Percentiles rank a stretch among this genome's conserved stretches.
Conservation (phyloP, 2,113 vertebrate species). For the Oophaga pumilio region DNA sequence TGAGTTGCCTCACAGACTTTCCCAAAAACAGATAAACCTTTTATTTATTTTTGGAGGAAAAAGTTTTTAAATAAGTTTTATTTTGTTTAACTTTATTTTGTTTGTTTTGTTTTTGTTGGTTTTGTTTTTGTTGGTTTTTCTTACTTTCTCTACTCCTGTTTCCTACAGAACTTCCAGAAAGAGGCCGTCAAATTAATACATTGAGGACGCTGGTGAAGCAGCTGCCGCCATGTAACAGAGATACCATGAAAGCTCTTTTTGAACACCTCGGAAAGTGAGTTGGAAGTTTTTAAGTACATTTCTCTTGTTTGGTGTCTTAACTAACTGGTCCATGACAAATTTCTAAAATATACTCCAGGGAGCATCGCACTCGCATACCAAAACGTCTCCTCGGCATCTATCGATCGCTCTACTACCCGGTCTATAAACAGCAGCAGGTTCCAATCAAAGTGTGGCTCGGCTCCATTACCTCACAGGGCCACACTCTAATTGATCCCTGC, state of each 20-base stretch:
- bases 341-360: constrained; percentile 12
- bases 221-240: constrained; percentile 85
- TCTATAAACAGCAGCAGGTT: constrained; percentile 54
- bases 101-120: background rate
- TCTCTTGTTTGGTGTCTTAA: background rate
- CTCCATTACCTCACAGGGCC: constrained; percentile 55
- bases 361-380: constrained; percentile 19
- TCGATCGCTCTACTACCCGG: constrained; percentile 41
- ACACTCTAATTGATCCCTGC: constrained; percentile 54
- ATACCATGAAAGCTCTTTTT: constrained; percentile 91
- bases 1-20: too few species aligned
- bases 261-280: constrained; percentile 87
- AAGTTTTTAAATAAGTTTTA: background rate
- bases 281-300: background rate
- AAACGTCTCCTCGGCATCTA: constrained; percentile 33
- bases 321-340: constrained; percentile 1
- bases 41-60: too few species aligned
- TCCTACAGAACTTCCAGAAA: constrained; percentile 81
- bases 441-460: constrained; percentile 56
- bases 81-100: background rate
- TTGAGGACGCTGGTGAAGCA: constrained; percentile 81
- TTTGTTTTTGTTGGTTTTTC: background rate
- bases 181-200: constrained; percentile 71
- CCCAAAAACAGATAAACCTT: too few species aligned
- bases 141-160: background rate